Percentiles rank a stretch among this genome's conserved stretches.
phyloP scores from a whole-genome alignment of 2,113 vertebrate genomes.

The Azemiops feae region DNA sequence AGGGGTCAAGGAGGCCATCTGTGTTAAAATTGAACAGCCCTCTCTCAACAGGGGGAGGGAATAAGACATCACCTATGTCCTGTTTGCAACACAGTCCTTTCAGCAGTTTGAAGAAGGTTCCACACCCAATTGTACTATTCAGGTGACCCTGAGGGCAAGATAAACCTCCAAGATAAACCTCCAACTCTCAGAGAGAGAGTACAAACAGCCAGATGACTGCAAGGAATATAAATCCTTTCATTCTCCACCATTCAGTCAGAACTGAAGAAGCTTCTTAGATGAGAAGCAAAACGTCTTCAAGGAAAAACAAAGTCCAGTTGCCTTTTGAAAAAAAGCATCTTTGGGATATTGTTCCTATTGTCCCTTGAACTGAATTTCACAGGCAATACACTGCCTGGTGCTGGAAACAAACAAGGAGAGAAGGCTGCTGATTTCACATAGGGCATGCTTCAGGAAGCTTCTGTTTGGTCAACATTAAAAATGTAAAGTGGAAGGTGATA shows the following conservation, averaged over 20 bases:
- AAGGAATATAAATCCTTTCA: too few species aligned
- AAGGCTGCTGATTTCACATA: not conserved
- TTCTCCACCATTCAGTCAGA: too few species aligned
- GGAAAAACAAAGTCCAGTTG: too few species aligned
- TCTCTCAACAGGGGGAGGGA: accelerated
- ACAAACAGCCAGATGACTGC: too few species aligned
- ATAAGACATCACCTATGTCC: too few species aligned
- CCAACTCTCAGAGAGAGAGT: too few species aligned
- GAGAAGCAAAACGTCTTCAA: too few species aligned
- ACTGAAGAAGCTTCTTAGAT: too few species aligned
- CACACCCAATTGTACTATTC: not conserved
- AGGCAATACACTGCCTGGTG: not conserved
- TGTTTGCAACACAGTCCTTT: not conserved
- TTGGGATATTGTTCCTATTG: not conserved
- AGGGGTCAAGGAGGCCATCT: not conserved
- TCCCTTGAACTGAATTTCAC: not conserved
- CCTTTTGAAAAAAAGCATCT: too few species aligned
- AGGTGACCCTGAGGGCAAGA: too few species aligned
- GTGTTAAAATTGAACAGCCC: not conserved
- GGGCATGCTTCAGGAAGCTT: not conserved
- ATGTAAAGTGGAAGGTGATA: not conserved
- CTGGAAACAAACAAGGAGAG: not conserved
- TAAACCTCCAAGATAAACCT: too few species aligned
- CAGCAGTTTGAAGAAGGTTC: not conserved
- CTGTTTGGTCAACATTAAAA: not conserved